These are phyloP conservation scores for Exephanes ischioxanthus DNA, from an alignment of 2,888 invertebrate genomes.

Conservation along the genomic window DNA sequence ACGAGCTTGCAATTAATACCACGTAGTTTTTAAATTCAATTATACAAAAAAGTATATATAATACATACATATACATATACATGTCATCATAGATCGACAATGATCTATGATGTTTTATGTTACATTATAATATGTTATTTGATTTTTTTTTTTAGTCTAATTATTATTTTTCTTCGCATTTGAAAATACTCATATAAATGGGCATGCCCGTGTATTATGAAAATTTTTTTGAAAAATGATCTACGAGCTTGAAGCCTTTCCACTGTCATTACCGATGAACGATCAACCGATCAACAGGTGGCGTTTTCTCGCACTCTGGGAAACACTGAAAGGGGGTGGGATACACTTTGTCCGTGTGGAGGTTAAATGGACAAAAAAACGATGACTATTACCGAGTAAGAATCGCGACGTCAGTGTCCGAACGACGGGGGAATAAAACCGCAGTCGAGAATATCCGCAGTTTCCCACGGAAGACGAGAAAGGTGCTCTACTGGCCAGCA, in stretches of 20 bases:
- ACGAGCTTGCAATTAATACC: slow-evolving; percentile 32
- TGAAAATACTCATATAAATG: no score
- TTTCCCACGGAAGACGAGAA: background rate
- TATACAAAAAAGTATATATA: no score
- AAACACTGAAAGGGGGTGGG: slow-evolving; percentile 1
- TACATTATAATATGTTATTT: no score
- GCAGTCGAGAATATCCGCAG: background rate
- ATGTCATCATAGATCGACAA: background rate
- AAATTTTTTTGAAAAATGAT: background rate
- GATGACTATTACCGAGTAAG: slow-evolving; percentile 15
- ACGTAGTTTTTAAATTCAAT: background rate
- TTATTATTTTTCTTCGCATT: no score
- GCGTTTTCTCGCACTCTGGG: slow-evolving; percentile 21
- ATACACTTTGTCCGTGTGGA: slow-evolving; percentile 3
- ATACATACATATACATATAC: no score
- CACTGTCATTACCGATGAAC: slow-evolving; percentile 72
- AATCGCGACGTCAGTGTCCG: background rate
- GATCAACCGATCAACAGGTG: slow-evolving; percentile 71
- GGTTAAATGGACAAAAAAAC: slow-evolving; percentile 27
- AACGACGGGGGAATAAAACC: background rate
- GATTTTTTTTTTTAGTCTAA: no score
- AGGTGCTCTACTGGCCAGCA: slow-evolving; percentile 75
- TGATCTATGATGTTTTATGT: no score
- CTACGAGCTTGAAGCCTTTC: slow-evolving; percentile 64
- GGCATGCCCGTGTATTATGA: no score